Percentiles rank a stretch among this genome's conserved stretches.
These are phyloP conservation scores for Crambe crambe DNA, from an alignment of 37 sponge, comb jelly and placozoan genomes.

Conservation along the genomic window DNA sequence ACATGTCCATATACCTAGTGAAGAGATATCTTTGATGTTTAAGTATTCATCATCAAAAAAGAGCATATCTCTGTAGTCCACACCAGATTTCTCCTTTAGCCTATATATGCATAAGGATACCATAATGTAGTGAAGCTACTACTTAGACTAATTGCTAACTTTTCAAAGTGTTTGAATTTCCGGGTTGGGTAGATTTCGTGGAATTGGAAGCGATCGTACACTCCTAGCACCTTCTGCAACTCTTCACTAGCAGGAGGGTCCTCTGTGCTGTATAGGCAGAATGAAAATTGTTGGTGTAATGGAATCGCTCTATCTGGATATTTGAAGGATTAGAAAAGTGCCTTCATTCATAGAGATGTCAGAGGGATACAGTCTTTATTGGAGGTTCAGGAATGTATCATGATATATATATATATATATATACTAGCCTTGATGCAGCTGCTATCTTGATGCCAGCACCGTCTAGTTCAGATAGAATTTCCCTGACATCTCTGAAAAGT, in stretches of 20 bases:
- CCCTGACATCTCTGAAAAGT: constrained; percentile 51
- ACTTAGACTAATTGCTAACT: constrained; percentile 7
- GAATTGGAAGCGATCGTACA: constrained; percentile 29
- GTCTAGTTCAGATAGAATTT: constrained; percentile 39
- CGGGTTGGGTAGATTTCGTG: constrained; percentile 43
- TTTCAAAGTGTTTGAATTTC: constrained; percentile 57
- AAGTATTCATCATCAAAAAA: constrained; percentile 85
- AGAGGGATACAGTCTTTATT: no score
- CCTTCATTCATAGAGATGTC: no score
- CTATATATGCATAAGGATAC: constrained; percentile 18
- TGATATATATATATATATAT: no score
- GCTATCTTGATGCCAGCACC: constrained; percentile 45
- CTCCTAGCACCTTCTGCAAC: constrained; percentile 27
- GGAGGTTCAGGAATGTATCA: no score
- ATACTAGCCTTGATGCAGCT: constrained; percentile 64
- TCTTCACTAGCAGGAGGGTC: constrained; percentile 45
- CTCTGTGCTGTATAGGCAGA: constrained; percentile 55
- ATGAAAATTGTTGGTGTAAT: no score
- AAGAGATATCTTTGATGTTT: constrained; percentile 66
- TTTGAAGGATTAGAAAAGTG: no score
- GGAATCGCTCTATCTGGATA: no score
- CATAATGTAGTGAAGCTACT: background rate
- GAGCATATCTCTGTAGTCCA: constrained; percentile 77
- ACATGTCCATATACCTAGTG: constrained; percentile 41
- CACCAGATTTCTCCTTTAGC: constrained; percentile 50